A percentile compares a stretch with the other conserved stretches of the same genome.
These are phyloP conservation scores for Acanthis flammea DNA, from an alignment of 2,797 vertebrate genomes.

Conservation along the genomic window DNA sequence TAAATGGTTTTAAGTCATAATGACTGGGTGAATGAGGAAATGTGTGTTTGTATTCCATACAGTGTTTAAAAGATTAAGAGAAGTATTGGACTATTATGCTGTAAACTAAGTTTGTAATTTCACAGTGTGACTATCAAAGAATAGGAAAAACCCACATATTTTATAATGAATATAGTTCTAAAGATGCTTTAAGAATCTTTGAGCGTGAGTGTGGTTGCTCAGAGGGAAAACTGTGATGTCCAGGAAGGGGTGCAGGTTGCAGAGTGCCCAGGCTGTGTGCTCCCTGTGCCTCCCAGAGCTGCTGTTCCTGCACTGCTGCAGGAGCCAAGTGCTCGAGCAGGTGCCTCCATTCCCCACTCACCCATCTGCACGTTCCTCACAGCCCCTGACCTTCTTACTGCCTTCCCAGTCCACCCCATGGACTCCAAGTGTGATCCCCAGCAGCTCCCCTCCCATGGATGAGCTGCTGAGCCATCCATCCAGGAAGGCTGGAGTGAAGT, in stretches of 20 bases:
- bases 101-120: background rate
- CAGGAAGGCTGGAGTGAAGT: background rate
- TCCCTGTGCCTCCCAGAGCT: background rate
- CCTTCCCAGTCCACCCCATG: rapidly evolving
- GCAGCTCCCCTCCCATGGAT: background rate
- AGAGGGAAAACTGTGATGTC: background rate
- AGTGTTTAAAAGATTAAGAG: background rate
- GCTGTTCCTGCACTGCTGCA: background rate
- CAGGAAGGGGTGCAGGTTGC: background rate
- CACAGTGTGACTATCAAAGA: background rate
- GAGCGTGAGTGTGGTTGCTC: rapidly evolving
- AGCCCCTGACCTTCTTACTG: rapidly evolving
- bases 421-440: background rate
- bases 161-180: background rate
- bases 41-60: background rate
- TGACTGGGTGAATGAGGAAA: background rate
- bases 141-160: rapidly evolving
- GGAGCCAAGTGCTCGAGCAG: background rate
- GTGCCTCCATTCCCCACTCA: rapidly evolving
- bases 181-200: background rate
- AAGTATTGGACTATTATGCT: background rate
- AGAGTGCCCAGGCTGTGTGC: background rate
- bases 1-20: background rate
- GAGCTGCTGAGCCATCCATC: background rate
- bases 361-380: background rate